phyloP scores from a whole-genome alignment of 2,797 vertebrate genomes.

The Cuniculus paca region DNA sequence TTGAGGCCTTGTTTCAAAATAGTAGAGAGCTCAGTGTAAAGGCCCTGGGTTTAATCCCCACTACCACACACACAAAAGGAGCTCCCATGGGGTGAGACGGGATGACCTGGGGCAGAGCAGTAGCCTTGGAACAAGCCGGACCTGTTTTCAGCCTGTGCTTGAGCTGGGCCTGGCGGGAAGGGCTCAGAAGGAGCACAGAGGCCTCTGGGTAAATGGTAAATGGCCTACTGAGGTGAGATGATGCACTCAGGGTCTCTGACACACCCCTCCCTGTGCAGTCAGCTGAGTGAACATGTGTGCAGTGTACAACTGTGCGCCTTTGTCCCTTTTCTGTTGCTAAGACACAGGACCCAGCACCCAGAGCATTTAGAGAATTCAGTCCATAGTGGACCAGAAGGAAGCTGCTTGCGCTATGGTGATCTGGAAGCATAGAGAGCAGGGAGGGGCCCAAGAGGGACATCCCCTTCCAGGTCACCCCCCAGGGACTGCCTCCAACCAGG shows the following conservation, averaged over 20 bases:
- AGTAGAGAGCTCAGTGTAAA: neutral
- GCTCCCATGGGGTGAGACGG: neutral
- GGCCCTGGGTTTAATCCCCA: neutral
- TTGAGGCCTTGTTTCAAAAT: neutral
- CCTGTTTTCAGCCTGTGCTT: too few relatives aligned
- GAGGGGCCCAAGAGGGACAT: too few relatives aligned
- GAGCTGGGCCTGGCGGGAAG: neutral
- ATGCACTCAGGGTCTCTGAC: neutral
- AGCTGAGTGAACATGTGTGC: neutral
- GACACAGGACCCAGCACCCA: neutral
- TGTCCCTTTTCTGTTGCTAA: neutral
- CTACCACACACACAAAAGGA: neutral
- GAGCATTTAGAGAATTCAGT: neutral
- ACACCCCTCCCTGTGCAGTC: neutral
- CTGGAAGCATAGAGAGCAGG: neutral
- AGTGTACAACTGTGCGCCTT: neutral
- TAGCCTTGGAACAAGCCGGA: neutral
- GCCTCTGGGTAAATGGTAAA: neutral
- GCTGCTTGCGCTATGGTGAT: neutral
- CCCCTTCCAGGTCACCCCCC: neutral
- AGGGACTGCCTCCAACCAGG: neutral
- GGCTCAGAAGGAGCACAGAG: neutral
- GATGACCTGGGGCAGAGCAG: too few relatives aligned
- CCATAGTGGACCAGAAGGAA: neutral
- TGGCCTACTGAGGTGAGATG: too few relatives aligned